Evolutionary conservation across 1,140 invertebrate species (phyloP).

Genomic region (Papilio helenus): DNA sequence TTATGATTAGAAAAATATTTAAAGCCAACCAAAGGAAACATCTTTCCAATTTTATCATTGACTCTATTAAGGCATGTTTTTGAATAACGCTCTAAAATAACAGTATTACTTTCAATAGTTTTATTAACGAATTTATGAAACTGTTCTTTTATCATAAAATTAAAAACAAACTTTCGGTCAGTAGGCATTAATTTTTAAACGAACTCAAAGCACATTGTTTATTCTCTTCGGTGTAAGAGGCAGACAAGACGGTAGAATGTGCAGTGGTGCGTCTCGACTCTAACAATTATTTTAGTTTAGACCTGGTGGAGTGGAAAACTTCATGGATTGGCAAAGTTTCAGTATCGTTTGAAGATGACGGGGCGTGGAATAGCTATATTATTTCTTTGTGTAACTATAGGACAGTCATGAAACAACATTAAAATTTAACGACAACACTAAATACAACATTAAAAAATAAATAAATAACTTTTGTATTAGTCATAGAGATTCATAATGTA

Average conservation of each 20-base stretch:
- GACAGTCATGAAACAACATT: not conserved
- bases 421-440: not conserved
- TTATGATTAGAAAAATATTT: too few species aligned
- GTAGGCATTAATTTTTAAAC: not conserved
- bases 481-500: too few species aligned
- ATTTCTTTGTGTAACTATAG: conserved; percentile 9
- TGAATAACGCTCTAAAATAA: too few species aligned
- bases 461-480: too few species aligned
- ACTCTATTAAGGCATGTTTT: too few species aligned
- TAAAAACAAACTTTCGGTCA: not conserved
- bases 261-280: conserved; percentile 55
- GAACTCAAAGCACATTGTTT: conserved; percentile 6
- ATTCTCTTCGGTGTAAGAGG: conserved; percentile 42
- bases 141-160: too few species aligned
- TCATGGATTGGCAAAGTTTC: conserved; percentile 58
- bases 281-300: conserved; percentile 66
- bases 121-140: not conserved
- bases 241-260: conserved; percentile 45
- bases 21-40: too few species aligned
- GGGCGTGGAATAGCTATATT: conserved; percentile 28
- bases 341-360: conserved; percentile 48
- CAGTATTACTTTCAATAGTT: too few species aligned
- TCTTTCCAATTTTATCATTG: too few species aligned
- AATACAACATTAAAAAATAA: too few species aligned
- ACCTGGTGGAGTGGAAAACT: conserved; percentile 57